Evolutionary conservation across 2,888 invertebrate genomes (phyloP).

Genomic region (Lamellibrachia columna): DNA sequence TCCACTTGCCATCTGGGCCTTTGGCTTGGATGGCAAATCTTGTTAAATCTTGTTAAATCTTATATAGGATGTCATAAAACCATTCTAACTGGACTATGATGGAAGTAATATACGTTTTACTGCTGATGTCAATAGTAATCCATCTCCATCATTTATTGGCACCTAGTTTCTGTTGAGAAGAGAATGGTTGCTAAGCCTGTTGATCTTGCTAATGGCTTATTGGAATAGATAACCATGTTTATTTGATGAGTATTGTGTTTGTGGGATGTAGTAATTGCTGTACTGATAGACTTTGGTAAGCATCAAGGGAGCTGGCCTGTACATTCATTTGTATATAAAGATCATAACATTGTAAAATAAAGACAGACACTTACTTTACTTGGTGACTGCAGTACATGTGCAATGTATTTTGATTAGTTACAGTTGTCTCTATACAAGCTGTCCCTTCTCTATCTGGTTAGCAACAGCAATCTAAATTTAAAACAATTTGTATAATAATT

Average conservation of each 20-base stretch:
- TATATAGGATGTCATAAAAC: too few species aligned
- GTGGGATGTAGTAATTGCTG: slow-evolving; percentile 19
- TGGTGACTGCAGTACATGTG: neutral
- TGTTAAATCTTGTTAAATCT: too few species aligned
- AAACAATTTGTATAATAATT: too few species aligned
- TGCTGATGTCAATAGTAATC: too few species aligned
- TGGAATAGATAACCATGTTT: neutral
- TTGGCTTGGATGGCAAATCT: too few species aligned
- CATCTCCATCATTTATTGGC: too few species aligned
- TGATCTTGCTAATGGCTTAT: slow-evolving; percentile 16
- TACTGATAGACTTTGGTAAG: neutral
- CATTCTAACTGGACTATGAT: too few species aligned
- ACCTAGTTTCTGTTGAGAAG: neutral
- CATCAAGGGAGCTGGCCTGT: neutral
- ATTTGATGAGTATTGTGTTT: slow-evolving; percentile 23
- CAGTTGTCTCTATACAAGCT: too few species aligned
- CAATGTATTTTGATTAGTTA: too few species aligned
- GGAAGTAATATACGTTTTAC: too few species aligned
- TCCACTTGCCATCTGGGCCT: too few species aligned
- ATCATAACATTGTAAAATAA: neutral
- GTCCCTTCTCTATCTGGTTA: neutral
- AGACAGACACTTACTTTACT: neutral
- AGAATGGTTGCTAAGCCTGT: neutral
- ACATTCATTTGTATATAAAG: neutral
- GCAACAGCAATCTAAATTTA: neutral